A percentile compares a stretch with the other conserved stretches of the same genome.
These are phyloP conservation scores for Ricordea florida DNA, from an alignment of 92 coral and sea anemone species.

Conservation along the genomic window DNA sequence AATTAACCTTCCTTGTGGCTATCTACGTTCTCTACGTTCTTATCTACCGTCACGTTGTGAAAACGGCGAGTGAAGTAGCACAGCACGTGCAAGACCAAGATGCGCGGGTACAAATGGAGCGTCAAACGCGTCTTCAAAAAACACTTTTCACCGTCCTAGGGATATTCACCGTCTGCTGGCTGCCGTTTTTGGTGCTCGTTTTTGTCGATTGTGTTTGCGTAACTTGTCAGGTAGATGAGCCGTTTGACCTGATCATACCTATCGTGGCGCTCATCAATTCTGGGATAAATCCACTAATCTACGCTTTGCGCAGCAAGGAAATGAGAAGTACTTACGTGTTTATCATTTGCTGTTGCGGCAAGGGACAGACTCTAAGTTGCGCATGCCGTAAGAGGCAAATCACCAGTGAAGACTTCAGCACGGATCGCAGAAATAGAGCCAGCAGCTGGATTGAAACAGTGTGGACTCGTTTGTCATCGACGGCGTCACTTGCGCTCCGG, in stretches of 20 bases:
- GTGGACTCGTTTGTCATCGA: no score
- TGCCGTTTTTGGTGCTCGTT: neutral
- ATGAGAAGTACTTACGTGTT: neutral
- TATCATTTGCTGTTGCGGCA: slow-evolving; percentile 2
- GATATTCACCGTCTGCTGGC: slow-evolving; percentile 4
- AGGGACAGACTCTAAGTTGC: neutral
- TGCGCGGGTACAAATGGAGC: neutral
- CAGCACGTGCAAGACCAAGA: neutral
- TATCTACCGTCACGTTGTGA: neutral
- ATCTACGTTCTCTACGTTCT: neutral
- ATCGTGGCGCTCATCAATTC: neutral
- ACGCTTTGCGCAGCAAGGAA: slow-evolving; percentile 18
- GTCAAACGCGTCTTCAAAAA: slow-evolving; percentile 19
- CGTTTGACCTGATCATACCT: slow-evolving; percentile 2
- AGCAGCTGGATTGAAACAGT: neutral
- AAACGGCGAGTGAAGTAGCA: neutral
- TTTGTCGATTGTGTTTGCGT: neutral
- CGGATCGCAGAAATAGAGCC: neutral
- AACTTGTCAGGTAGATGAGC: slow-evolving; percentile 3
- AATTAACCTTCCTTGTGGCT: neutral
- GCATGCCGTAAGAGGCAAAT: neutral
- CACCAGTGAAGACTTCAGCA: neutral
- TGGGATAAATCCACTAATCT: slow-evolving; percentile 1
- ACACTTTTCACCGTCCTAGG: neutral
- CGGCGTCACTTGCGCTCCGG: no score